Base-by-base conservation (phyloP, 2,797 vertebrate genomes). In the Delichon dasypus region DNA sequence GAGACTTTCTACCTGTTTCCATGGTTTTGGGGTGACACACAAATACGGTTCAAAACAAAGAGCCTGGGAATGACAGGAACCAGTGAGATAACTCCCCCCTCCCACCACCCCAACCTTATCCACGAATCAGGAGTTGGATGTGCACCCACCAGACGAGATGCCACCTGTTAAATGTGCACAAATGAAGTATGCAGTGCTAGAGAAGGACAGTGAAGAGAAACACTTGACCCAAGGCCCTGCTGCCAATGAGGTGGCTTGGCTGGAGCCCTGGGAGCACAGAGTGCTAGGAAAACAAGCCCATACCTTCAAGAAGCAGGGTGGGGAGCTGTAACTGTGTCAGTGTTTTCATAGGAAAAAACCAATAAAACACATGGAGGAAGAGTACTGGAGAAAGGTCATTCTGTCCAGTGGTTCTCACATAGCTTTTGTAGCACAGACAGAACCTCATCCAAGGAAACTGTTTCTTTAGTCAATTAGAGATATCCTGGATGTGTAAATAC, bases 351-450 rank as follows among this genome's bases (percentile, higher is more conserved):
- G 29, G 2, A 42, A 87, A 72, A 79, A 78, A 78, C 29, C 10
- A n/a, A 32, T 5, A 70, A 55, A 77, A 44, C 30, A 92, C 32
- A n/a, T 0, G 2, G 64, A 75, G 17, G n/a, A 88, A 73, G 55
- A 88, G 40, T 64, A 76, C 0, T 60, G 48, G 32, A 93, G 61
- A 83, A 62, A 94, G 80, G 74, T 93, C 80, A 86, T 64, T 90
- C 64, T 87, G 64, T 85, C 53, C 67, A 89, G 62, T 53, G n/a
- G 57, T 80, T 93, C 90, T 95, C 85, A 90, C 38, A 65, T 70
- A 44, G 45, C 16, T 79, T 91, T 65, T 83, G 40, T 53, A 94
- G 92, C 18, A 38, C n/a, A 85, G 22, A 48, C 27, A 68, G 65
- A 90, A 17, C 16, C n/a, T 78, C 58, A 54, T 77, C 48, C 84